A percentile compares a stretch with the other conserved stretches of the same genome.
These are phyloP conservation scores for Anastrepha obliqua DNA, from an alignment of 1,140 invertebrate genomes.

Conservation along the genomic window DNA sequence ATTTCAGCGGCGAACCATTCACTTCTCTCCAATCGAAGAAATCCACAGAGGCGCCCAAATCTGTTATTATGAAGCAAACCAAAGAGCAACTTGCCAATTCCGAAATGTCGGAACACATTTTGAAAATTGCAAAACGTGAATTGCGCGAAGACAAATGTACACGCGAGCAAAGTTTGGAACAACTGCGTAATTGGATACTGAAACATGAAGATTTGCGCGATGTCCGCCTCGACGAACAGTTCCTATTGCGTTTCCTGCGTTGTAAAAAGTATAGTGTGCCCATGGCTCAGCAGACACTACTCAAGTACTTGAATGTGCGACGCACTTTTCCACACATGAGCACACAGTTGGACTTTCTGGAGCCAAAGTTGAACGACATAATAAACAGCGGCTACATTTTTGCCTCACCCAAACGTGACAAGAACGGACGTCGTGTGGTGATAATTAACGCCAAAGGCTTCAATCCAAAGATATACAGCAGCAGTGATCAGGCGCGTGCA, in stretches of 20 bases:
- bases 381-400: conserved; percentile 82
- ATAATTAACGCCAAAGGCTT: conserved; percentile 81
- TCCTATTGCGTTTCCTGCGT: conserved; percentile 85
- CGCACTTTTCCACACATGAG: conserved; percentile 80
- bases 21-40: no score
- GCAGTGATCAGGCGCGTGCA: conserved; percentile 80
- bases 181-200: conserved; percentile 81
- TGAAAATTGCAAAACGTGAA: conserved; percentile 78
- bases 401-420: conserved; percentile 83
- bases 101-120: conserved; percentile 72
- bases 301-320: conserved; percentile 86
- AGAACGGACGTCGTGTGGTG: conserved; percentile 82
- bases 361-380: conserved; percentile 79
- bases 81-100: conserved; percentile 59
- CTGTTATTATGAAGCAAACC: conserved; percentile 64
- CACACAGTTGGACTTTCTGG: conserved; percentile 80
- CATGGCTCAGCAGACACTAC: conserved; percentile 84
- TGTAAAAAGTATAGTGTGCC: conserved; percentile 87
- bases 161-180: conserved; percentile 78
- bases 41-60: background rate
- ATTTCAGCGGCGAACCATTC: no score
- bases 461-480: conserved; percentile 79
- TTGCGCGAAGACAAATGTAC: conserved; percentile 79
- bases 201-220: conserved; percentile 81
- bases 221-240: conserved; percentile 82